Percentiles rank a stretch among this genome's conserved stretches.
Conservation (phyloP, 2,888 invertebrate genomes). For the Julus scandinavius region DNA sequence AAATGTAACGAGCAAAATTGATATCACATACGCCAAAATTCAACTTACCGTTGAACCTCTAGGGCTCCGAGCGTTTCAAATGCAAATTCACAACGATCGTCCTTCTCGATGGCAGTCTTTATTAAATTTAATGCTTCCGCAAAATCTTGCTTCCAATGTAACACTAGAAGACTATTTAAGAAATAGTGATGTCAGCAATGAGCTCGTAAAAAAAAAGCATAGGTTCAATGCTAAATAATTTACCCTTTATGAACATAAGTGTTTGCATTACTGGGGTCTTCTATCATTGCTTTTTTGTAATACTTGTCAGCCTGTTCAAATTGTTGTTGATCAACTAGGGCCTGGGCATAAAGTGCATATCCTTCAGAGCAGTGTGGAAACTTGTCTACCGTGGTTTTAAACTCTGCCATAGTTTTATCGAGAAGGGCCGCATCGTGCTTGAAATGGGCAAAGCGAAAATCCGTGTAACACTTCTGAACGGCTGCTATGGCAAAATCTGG, state of each 20-base stretch:
- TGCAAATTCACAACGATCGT: slow-evolving; percentile 92
- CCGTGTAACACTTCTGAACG: slow-evolving; percentile 90
- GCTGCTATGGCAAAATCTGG: slow-evolving; percentile 86
- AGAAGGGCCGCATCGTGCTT: slow-evolving; percentile 70
- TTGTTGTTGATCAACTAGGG: slow-evolving; percentile 82
- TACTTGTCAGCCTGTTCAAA: slow-evolving; percentile 84
- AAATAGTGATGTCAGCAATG: neutral
- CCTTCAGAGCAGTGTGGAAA: slow-evolving; percentile 89
- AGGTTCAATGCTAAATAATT: slow-evolving; percentile 52
- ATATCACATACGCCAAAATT: neutral
- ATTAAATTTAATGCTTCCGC: slow-evolving; percentile 82
- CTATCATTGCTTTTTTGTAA: slow-evolving; percentile 81
- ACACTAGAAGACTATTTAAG: slow-evolving; percentile 70
- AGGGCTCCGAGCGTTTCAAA: slow-evolving; percentile 95
- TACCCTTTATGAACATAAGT: slow-evolving; percentile 86
- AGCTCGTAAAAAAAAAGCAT: neutral
- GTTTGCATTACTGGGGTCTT: slow-evolving; percentile 86
- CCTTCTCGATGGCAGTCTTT: slow-evolving; percentile 83
- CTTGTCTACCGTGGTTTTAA: slow-evolving; percentile 79
- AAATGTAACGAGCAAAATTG: neutral
- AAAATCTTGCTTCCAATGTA: slow-evolving; percentile 87
- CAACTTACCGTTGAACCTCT: slow-evolving; percentile 85
- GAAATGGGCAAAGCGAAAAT: slow-evolving; percentile 78
- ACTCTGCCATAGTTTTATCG: slow-evolving; percentile 76
- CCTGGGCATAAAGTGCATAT: slow-evolving; percentile 89